Evolutionary conservation across 2,113 vertebrate genomes (phyloP).

Genomic region (Vombatus ursinus): DNA sequence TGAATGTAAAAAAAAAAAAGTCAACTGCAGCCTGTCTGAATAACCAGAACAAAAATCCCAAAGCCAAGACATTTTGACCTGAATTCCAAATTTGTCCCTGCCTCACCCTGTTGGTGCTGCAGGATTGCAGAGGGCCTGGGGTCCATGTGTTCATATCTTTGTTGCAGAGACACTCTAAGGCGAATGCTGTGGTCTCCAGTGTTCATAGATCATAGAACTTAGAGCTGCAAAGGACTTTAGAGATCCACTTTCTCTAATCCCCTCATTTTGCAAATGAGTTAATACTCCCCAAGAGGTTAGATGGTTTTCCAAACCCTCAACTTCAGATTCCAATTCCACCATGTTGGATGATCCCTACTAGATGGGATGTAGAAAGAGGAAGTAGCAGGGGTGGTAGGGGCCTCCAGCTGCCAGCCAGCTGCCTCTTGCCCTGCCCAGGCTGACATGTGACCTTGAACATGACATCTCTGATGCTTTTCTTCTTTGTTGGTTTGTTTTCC

Average conservation of each 20-base stretch:
- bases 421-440: background rate
- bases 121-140: background rate
- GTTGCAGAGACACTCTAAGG: background rate
- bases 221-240: background rate
- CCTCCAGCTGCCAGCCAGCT: background rate
- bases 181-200: background rate
- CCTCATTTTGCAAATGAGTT: background rate
- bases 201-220: background rate
- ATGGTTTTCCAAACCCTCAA: background rate
- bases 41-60: background rate
- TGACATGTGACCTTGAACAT: background rate
- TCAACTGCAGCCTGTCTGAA: background rate
- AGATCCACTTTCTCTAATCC: background rate
- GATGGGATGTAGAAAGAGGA: background rate
- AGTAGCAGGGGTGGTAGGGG: background rate
- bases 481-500: background rate
- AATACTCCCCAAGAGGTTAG: background rate
- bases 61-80: background rate
- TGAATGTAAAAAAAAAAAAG: background rate
- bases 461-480: background rate
- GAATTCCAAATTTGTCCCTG: slow-evolving; percentile 18
- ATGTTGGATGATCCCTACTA: background rate
- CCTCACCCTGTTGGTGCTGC: background rate
- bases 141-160: background rate
- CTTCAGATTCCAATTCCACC: background rate